Base-by-base conservation (phyloP, 2,888 invertebrate genomes). In the Philaethria dido region DNA sequence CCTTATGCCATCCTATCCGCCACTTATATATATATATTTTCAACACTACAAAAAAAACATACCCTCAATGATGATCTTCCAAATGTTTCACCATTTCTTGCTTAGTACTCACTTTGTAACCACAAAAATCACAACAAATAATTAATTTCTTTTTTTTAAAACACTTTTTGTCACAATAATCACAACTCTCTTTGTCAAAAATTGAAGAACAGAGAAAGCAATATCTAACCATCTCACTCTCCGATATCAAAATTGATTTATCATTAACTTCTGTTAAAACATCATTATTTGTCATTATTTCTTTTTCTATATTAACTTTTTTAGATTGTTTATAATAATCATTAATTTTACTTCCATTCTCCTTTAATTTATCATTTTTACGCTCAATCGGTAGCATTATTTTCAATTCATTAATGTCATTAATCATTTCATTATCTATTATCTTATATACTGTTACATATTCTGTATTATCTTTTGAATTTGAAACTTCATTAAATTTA, bases 201-300 rank as follows among this genome's bases (percentile, higher is more conserved):
- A 85, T 81, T 0, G 79, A 79, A 0, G 83, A 84, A 55, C 85
- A 85, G 6, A 78, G 76, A n/a, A 78, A 62, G 33, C 85, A 85
- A 64, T 84, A 84, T 62, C 81, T 81, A 0, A 82, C 73, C 4
- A 73, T 76, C 18, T 76, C 75, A 8, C 73, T 73, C 13, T 76
- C 72, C 0, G 76, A 75, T 0, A 79, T 75, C 0, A 76, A 70
- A n/a, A 79, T 79, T 2, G 73, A 69, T 57, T 71, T 76, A 29
- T 71, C 73, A 69, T 68, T 57, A 62, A 14, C 14, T 45, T 33
- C 42, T 22, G 18, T 16, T 25, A 8, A 6, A 25, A 1, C 22
- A 16, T 33, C n/a, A n/a, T 44, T 13, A 6, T n/a, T 36, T 36
- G 13, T 22, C 6, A 60, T 11, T 66, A 54, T 69, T 62, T 62